Conservation (phyloP, 2,797 vertebrate genomes). For the Xiphophorus birchmanni region DNA sequence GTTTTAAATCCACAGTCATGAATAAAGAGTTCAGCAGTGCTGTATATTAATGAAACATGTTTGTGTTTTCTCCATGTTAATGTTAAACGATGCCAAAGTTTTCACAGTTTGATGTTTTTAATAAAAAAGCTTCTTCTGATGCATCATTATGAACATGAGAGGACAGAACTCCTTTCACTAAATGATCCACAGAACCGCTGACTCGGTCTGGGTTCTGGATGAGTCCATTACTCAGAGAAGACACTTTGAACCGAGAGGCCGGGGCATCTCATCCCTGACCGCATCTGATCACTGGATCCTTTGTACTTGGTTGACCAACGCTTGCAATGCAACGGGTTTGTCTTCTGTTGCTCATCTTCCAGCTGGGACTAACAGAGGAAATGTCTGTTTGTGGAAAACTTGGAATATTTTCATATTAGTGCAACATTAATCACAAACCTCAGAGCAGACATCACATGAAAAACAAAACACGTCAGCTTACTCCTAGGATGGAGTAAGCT, state of each 20-base stretch:
- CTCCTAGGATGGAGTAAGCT: conserved; percentile 22
- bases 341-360: conserved; percentile 10
- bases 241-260: conserved; percentile 34
- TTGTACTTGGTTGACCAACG: conserved; percentile 32
- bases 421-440: conserved; percentile 20
- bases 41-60: conserved; percentile 21
- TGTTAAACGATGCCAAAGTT: conserved; percentile 26
- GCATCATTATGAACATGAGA: background rate
- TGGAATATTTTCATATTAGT: conserved; percentile 20
- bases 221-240: conserved; percentile 47
- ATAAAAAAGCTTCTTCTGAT: conserved; percentile 35
- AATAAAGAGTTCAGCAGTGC: background rate
- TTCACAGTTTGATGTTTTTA: conserved; percentile 43
- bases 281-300: conserved; percentile 41
- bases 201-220: conserved; percentile 7
- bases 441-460: conserved; percentile 24
- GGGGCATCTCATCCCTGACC: conserved; percentile 31
- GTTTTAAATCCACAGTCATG: too few relatives aligned
- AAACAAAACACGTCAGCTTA: conserved; percentile 16
- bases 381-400: conserved; percentile 5
- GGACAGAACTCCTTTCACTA: conserved; percentile 24
- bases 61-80: conserved; percentile 45
- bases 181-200: background rate
- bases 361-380: conserved; percentile 1
- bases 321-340: conserved; percentile 19